These are phyloP conservation scores for Himalopsyche tibetana DNA, from an alignment of 2,888 invertebrate genomes.

Conservation along the genomic window DNA sequence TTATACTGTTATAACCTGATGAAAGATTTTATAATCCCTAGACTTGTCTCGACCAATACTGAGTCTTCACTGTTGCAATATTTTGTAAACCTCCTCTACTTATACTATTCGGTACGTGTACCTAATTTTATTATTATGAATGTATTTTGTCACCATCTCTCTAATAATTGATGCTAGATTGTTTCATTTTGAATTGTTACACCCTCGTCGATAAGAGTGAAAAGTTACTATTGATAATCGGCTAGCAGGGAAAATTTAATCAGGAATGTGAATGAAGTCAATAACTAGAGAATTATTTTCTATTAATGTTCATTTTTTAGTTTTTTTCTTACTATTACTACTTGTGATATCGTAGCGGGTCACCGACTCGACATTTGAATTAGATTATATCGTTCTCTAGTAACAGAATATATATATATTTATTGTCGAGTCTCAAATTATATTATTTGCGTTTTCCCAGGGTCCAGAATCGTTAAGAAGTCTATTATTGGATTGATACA, in stretches of 20 bases:
- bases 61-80: conserved; percentile 6
- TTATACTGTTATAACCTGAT: no score
- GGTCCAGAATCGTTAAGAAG: conserved; percentile 51
- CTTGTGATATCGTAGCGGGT: conserved; percentile 40
- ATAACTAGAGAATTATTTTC: conserved; percentile 3
- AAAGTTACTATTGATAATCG: conserved; percentile 38
- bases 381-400: conserved; percentile 41
- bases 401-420: conserved; percentile 26
- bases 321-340: conserved; percentile 28
- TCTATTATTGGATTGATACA: conserved; percentile 50
- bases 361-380: not conserved
- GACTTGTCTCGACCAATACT: conserved; percentile 31
- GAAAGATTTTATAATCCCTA: no score
- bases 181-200: conserved; percentile 23
- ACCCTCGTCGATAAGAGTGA: conserved; percentile 23
- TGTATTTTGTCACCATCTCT: no score
- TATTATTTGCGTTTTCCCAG: conserved; percentile 47
- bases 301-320: not conserved
- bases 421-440: conserved; percentile 20
- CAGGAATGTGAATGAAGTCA: conserved; percentile 39
- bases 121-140: no score
- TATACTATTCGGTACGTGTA: not conserved
- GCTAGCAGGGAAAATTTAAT: conserved; percentile 32
- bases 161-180: not conserved
- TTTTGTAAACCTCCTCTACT: not conserved